phyloP scores from a whole-genome alignment of 2,888 invertebrate genomes.

The Brassicogethes aeneus region DNA sequence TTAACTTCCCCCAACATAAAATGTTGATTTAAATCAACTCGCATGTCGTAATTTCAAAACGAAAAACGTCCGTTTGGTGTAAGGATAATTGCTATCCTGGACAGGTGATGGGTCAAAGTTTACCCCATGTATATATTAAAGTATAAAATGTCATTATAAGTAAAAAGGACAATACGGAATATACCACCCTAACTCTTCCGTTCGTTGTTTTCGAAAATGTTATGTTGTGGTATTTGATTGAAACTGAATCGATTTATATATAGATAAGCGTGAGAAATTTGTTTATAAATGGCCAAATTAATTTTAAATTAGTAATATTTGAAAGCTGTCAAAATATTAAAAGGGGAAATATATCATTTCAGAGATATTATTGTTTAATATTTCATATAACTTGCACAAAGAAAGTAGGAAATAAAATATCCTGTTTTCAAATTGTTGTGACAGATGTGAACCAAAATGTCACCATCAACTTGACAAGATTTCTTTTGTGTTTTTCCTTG shows the following conservation, averaged over 20 bases:
- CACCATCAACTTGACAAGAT: no score
- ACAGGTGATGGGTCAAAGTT: constrained; percentile 1
- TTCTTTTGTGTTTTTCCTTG: no score
- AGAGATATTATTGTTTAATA: no score
- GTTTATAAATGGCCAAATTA: background rate
- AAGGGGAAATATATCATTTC: no score
- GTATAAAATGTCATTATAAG: background rate
- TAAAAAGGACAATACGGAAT: no score
- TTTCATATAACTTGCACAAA: no score
- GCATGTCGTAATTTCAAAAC: background rate
- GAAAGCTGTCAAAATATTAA: no score
- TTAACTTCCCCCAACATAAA: background rate
- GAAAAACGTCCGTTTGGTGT: no score
- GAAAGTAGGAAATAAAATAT: no score
- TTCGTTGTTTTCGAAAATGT: background rate
- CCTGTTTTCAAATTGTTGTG: no score
- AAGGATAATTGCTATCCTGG: background rate
- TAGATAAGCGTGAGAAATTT: background rate
- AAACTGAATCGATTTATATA: background rate
- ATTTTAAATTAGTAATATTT: background rate
- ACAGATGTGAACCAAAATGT: no score
- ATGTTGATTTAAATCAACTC: background rate
- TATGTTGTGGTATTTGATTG: background rate
- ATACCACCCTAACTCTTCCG: background rate
- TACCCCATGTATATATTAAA: background rate